Base-by-base conservation (phyloP, 2,888 invertebrate genomes). In the Torymus aiolomorphi region DNA sequence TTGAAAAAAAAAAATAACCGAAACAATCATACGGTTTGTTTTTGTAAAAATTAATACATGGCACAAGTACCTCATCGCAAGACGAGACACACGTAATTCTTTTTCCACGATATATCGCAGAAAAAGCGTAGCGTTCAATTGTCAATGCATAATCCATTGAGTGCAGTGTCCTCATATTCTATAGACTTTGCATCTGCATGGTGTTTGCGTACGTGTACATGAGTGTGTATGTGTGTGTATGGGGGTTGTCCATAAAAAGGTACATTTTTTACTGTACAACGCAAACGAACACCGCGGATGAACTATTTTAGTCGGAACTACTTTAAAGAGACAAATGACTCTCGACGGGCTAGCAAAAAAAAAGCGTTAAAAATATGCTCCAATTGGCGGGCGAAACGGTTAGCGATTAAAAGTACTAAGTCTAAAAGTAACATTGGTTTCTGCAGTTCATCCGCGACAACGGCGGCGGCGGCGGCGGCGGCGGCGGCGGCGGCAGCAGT, bases 141-240 rank as follows among this genome's bases (percentile, higher is more conserved):
- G 76, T 70, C 61, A 56, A 62, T 70, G 57, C 42, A 20, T 16
- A 20, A 54, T 59, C n/a, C 51, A 14, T 77, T 65, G 13, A 57
- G 62, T 69, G 52, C 69, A 78, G 74, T 69, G 74, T 78, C 73
- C 78, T 69, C 78, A 20, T 57, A n/a, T n/a, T 63, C 49, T 70
- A 5, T 42, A 51, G 16, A 67, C 42, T 70, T 1, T 57, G 16
- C 24, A 24, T 52, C 8, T 31, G 24, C 20, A 66, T 12, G 54
- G 12, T 74, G n/a, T 59, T 31, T 24, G 57, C 31, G 42, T 42
- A n/a, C 24, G 62, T 63, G 63, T 70, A 18, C 20, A 16, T 75
- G 51, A 57, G 42, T 67, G 42, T 20, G 57, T 70, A 54, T 31
- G 31, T 31, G 31, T 31, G 42, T 31, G 8, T 42, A 8, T 31